Percentiles rank a stretch among this genome's conserved stretches.
phyloP scores from a whole-genome alignment of 2,888 invertebrate species.

The Gerris lacustris region DNA sequence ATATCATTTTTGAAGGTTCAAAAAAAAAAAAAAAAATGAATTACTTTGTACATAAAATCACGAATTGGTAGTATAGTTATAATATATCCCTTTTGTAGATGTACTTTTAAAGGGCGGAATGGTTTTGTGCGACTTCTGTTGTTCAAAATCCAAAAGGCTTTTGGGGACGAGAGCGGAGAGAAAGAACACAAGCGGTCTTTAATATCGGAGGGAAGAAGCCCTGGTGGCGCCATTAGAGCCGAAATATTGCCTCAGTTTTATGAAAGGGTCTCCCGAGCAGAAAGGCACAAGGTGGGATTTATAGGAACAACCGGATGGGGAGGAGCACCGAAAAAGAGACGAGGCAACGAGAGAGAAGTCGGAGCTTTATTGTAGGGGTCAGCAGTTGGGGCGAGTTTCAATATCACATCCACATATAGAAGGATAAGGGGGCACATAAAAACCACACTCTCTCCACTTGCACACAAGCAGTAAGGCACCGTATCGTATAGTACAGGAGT shows the following conservation, averaged over 20 bases:
- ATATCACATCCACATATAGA: neutral
- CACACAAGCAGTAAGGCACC: neutral
- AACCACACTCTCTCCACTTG: neutral
- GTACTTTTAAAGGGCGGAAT: no score
- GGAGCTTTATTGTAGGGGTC: neutral
- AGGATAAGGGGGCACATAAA: neutral
- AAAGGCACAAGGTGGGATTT: conserved; percentile 3
- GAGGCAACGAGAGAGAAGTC: neutral
- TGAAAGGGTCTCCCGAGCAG: neutral
- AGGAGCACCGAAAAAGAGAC: neutral
- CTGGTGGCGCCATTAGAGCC: neutral
- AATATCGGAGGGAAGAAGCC: neutral
- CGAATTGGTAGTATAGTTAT: no score
- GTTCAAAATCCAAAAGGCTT: no score
- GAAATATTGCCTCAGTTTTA: conserved; percentile 5
- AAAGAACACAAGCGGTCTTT: neutral
- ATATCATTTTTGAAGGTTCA: no score
- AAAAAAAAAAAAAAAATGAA: no score
- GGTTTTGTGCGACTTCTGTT: no score
- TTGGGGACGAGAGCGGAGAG: neutral
- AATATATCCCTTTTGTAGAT: no score
- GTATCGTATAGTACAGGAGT: no score
- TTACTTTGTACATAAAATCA: no score
- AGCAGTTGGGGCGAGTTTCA: neutral
- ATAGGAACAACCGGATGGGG: neutral